These are phyloP conservation scores for Dasypogon diadema DNA, from an alignment of 2,888 invertebrate species.

Conservation along the genomic window DNA sequence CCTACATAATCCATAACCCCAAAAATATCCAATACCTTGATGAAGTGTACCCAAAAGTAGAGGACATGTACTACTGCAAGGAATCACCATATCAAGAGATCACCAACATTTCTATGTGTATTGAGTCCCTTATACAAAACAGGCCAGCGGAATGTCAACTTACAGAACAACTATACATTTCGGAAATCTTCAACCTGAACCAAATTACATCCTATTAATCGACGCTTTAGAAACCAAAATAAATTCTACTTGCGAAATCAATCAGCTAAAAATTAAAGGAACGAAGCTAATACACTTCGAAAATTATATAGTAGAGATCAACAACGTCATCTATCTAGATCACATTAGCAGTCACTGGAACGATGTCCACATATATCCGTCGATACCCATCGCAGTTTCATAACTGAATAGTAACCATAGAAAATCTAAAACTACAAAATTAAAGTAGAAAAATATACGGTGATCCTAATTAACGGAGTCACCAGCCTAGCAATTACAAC, in stretches of 20 bases:
- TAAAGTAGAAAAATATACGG: background rate
- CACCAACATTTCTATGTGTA: constrained; percentile 32
- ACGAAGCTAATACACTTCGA: background rate
- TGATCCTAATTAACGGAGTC: background rate
- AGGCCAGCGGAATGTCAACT: constrained; percentile 36
- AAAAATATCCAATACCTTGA: constrained; percentile 49
- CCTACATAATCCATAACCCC: constrained; percentile 38
- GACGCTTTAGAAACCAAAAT: constrained; percentile 35
- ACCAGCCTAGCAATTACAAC: constrained; percentile 7
- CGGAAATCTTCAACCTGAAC: constrained; percentile 51
- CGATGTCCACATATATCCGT: background rate
- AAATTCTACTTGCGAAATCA: constrained; percentile 6
- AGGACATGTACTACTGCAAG: constrained; percentile 47
- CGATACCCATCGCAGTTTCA: background rate
- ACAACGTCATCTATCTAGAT: background rate
- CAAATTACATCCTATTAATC: constrained; percentile 43
- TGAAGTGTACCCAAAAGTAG: constrained; percentile 46
- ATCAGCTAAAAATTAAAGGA: background rate
- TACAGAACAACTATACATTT: constrained; percentile 14
- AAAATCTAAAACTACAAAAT: constrained; percentile 4
- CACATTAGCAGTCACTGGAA: background rate
- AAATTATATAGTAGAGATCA: constrained; percentile 13
- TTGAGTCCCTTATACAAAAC: constrained; percentile 40
- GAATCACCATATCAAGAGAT: constrained; percentile 21
- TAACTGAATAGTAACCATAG: background rate